These are phyloP conservation scores for Orthosia cruda DNA, from an alignment of 2,888 invertebrate genomes.

Conservation along the genomic window DNA sequence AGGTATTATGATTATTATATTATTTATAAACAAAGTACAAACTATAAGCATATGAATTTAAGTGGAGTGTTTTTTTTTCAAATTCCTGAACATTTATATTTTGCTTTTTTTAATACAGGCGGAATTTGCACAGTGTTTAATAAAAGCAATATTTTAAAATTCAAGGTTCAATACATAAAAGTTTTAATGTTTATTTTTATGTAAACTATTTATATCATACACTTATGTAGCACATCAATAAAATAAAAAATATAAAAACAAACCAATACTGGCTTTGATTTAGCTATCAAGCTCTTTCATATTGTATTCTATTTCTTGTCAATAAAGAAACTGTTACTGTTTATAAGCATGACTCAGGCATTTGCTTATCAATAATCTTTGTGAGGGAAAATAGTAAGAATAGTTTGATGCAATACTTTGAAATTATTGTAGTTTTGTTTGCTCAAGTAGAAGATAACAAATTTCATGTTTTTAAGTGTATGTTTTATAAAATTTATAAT, in stretches of 20 bases:
- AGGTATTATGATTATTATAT: no score
- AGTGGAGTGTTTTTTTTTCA: background rate
- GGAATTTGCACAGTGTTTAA: background rate
- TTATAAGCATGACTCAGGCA: conserved; percentile 13
- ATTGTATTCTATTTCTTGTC: background rate
- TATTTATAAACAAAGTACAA: background rate
- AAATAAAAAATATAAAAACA: background rate
- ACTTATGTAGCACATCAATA: background rate
- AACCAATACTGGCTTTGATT: background rate
- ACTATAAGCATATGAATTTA: background rate
- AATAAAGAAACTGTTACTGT: background rate
- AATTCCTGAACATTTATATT: no score
- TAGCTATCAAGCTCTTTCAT: background rate
- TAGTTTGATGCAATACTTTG: conserved; percentile 36
- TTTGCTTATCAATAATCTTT: conserved; percentile 26
- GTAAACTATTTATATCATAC: background rate
- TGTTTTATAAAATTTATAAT: background rate
- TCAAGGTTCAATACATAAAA: background rate
- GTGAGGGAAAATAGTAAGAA: background rate
- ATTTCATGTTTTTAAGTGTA: background rate
- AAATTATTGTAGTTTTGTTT: conserved; percentile 18
- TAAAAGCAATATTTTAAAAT: background rate
- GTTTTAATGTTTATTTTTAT: no score
- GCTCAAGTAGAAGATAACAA: background rate
- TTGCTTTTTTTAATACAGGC: background rate